Percentiles rank a stretch among this genome's conserved stretches.
Evolutionary conservation across 1,140 invertebrate genomes (phyloP).

Genomic region (Lepeophtheirus salmonis): DNA sequence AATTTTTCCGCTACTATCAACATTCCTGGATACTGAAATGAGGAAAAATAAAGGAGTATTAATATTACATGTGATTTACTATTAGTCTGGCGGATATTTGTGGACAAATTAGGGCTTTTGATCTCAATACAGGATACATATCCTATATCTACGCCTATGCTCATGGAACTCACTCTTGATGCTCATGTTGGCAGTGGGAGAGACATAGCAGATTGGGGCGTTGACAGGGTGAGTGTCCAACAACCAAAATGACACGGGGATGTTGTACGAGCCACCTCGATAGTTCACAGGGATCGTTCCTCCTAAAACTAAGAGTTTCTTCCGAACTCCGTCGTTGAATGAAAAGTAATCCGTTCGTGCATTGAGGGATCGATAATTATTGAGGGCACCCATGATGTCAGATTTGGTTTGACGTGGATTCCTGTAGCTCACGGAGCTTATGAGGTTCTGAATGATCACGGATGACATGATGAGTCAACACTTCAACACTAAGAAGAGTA

Average conservation of each 20-base stretch:
- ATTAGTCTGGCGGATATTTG: conserved; percentile 84
- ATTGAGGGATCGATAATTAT: conserved; percentile 47
- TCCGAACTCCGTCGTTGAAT: conserved; percentile 12
- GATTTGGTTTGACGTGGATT: conserved; percentile 50
- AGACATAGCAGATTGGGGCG: conserved; percentile 93
- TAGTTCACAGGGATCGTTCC: conserved; percentile 18
- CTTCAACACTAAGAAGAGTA: no score
- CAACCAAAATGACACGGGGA: conserved; percentile 87
- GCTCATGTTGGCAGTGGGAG: conserved; percentile 47
- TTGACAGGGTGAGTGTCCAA: conserved; percentile 92
- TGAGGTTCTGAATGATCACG: neutral
- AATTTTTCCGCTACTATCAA: conserved; percentile 86
- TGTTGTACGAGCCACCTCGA: conserved; percentile 67
- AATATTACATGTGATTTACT: no score
- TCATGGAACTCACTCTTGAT: no score
- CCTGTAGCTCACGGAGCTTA: conserved; percentile 34
- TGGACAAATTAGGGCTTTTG: no score
- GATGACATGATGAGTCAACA: no score
- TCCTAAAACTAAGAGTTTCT: conserved; percentile 2
- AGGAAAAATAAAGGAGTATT: no score
- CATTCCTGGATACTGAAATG: conserved; percentile 71
- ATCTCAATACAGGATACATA: no score
- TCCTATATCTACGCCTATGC: no score
- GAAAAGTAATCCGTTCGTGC: conserved; percentile 39
- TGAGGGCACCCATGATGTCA: conserved; percentile 48